These are phyloP conservation scores for Columba livia DNA, from an alignment of 2,113 vertebrate species.

Conservation along the genomic window DNA sequence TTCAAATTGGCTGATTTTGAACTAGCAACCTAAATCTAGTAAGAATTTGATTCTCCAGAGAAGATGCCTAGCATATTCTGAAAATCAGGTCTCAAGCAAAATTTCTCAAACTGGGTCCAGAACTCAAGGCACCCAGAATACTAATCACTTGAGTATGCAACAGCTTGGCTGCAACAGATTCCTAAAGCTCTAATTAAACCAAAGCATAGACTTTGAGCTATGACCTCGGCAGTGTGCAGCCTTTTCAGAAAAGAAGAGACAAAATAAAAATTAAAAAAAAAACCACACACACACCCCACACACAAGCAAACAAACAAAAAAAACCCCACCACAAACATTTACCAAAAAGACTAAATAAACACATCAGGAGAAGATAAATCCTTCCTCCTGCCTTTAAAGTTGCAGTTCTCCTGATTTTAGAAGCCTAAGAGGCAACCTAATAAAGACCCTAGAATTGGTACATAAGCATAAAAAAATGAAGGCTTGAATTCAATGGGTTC, in stretches of 20 bases:
- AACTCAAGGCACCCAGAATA: neutral
- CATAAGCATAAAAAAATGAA: neutral
- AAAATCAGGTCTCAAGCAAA: neutral
- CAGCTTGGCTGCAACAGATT: neutral
- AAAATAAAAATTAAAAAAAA: too few relatives aligned
- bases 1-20: neutral
- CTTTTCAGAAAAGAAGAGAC: neutral
- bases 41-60: neutral
- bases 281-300: too few relatives aligned
- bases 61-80: neutral
- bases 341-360: neutral
- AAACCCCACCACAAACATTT: neutral
- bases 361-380: neutral
- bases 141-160: neutral
- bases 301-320: too few relatives aligned
- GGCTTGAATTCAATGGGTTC: neutral
- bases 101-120: neutral
- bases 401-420: neutral
- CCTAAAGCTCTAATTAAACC: neutral
- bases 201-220: neutral
- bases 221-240: neutral
- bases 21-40: neutral
- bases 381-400: neutral
- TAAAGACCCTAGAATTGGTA: neutral
- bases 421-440: neutral